A percentile compares a stretch with the other conserved stretches of the same genome.
Evolutionary conservation across 2,113 vertebrate genomes (phyloP).

Genomic region (Camelus bactrianus): DNA sequence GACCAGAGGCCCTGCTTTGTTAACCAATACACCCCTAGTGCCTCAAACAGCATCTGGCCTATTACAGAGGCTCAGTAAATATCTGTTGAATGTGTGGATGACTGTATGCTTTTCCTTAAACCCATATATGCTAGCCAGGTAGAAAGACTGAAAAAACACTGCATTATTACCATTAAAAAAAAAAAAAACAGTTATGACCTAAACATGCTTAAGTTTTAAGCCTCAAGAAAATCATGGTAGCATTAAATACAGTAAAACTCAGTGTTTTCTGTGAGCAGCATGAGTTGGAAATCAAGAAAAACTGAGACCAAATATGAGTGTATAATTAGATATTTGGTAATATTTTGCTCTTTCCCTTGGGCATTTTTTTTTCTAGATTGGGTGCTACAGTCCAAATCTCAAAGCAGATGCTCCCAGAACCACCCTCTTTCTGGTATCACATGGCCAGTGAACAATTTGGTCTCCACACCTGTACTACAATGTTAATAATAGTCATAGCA

Average conservation of each 20-base stretch:
- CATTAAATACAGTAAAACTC: neutral
- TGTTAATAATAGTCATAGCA: neutral
- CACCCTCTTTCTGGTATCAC: neutral
- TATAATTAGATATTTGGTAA: neutral
- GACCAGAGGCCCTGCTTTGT: neutral
- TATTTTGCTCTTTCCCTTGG: neutral
- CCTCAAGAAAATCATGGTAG: neutral
- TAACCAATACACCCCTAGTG: fast-evolving
- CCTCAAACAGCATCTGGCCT: neutral
- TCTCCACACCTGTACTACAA: neutral
- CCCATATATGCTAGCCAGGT: neutral
- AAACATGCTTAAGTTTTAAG: neutral
- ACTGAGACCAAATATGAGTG: no score
- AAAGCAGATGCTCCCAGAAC: neutral
- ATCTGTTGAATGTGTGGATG: neutral
- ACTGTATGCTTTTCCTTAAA: neutral
- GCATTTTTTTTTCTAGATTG: neutral
- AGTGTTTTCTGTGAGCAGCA: neutral
- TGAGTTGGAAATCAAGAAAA: slow-evolving; percentile 42
- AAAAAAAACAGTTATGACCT: neutral
- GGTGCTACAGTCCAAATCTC: neutral
- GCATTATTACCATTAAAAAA: neutral
- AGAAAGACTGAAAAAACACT: neutral
- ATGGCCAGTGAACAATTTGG: no score
- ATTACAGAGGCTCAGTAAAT: neutral